Conservation (phyloP, 2,888 invertebrate species). For the Halictus quadricinctus region DNA sequence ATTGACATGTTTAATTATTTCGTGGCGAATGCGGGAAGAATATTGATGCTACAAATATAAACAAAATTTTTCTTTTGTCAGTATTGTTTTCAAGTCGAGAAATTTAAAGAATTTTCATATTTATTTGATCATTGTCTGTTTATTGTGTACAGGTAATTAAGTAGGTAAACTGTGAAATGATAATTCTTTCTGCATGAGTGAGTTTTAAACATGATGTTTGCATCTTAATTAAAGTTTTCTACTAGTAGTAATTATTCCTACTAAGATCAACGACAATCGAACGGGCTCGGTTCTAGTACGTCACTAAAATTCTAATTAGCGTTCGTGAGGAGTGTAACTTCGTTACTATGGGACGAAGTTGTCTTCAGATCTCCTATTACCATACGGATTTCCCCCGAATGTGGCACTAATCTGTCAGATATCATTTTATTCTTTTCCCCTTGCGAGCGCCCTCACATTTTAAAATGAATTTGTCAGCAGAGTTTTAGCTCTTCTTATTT, state of each 20-base stretch:
- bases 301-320: slow-evolving; percentile 35
- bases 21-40: neutral
- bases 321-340: slow-evolving; percentile 27
- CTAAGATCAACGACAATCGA: slow-evolving; percentile 15
- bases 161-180: neutral
- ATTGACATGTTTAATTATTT: neutral
- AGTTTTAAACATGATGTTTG: neutral
- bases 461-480: neutral
- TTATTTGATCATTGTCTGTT: neutral
- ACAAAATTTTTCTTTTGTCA: neutral
- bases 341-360: slow-evolving; percentile 30
- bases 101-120: neutral
- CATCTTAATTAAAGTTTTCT: neutral
- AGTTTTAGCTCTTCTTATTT: neutral
- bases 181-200: neutral
- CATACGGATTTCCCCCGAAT: slow-evolving; percentile 22
- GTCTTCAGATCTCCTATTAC: slow-evolving; percentile 18
- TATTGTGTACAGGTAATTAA: neutral
- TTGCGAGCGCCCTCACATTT: neutral
- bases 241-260: neutral
- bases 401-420: slow-evolving; percentile 39
- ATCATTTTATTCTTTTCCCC: slow-evolving; percentile 22
- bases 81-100: neutral
- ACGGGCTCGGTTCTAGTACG: slow-evolving; percentile 21
- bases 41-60: neutral